Evolutionary conservation across 2,797 vertebrate species (phyloP).

Genomic region (Megalops cyprinoides): DNA sequence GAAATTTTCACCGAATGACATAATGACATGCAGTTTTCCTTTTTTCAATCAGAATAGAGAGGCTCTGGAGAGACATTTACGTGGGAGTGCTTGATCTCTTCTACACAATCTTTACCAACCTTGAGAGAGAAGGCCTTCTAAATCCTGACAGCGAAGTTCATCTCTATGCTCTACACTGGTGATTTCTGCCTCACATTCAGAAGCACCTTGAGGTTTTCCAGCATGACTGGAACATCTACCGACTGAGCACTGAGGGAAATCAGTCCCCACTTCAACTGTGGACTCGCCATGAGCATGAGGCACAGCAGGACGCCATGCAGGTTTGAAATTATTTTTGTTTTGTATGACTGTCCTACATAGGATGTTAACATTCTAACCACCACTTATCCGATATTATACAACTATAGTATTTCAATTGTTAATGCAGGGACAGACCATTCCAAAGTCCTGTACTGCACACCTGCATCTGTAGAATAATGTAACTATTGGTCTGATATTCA

Average conservation of each 20-base stretch:
- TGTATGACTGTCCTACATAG: not conserved
- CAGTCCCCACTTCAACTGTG: slow-evolving; percentile 2
- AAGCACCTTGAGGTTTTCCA: slow-evolving; percentile 1
- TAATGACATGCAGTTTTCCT: not conserved
- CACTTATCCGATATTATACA: no score
- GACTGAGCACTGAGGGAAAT: slow-evolving; percentile 1
- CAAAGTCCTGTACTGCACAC: no score
- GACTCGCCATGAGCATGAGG: slow-evolving; percentile 8
- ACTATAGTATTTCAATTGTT: no score
- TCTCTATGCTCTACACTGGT: not conserved
- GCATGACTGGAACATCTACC: not conserved
- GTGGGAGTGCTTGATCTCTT: slow-evolving; percentile 38
- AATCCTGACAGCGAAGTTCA: slow-evolving; percentile 23
- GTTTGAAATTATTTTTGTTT: not conserved
- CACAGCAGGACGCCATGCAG: not conserved
- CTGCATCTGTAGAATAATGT: not conserved
- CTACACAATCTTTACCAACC: slow-evolving; percentile 32
- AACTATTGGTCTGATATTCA: not conserved
- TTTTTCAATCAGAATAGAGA: slow-evolving; percentile 13
- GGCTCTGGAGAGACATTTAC: slow-evolving; percentile 33
- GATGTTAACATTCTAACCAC: no score
- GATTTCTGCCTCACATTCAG: slow-evolving; percentile 3
- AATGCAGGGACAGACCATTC: no score
- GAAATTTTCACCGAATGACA: not conserved
- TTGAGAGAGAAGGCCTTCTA: slow-evolving; percentile 38